Evolutionary conservation across 2,888 invertebrate species (phyloP), one percentile per base, ranked within the genome.

Genomic region (Deladenus siricidicola): DNA sequence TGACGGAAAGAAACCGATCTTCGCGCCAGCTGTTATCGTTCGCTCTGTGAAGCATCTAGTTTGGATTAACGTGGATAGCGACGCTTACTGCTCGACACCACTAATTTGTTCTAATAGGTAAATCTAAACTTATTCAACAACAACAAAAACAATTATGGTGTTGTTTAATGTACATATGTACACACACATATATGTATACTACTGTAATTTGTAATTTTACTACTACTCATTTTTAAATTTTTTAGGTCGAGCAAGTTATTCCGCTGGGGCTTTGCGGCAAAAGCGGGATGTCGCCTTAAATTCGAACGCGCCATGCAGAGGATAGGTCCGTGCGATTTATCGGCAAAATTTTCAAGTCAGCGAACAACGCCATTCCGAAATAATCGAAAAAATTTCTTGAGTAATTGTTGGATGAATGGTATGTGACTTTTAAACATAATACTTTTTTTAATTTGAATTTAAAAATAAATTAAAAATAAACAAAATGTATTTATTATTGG

Each of bases 11-110:
- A 23, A 49, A 4, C 39, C 39, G 3, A 43, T 26, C 4, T 52
- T 63, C 14, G 23, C 49, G 6, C 65, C 65, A n/a, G 66, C 52
- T 6, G 63, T 65, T 17, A 65, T 65, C 34, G 29, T 66, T 3
- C 55, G 65, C 19, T 48, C 56, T n/a, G 53, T 47, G n/a, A 47
- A 48, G 29, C 65, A 65, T 57, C 43, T 65, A 24, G 30, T 65
- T 30, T 53, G 56, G 53, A 10, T 65, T 6, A 52, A 57, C 30
- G 23, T 50, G 4, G 65, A 67, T 21, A 39, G 30, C 19, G 48
- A 56, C 21, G 43, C 49, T 17, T 43, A 34, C 4, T 53, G 34
- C 26, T 48, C 53, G 45, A 44, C 60, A 10, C 51, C 65, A 4
- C 19, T 44, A 30, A 53, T 65, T 34, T 65, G 45, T 43, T 50